Evolutionary conservation across 2,888 invertebrate species (phyloP).

Genomic region (Drosophila nr. fundita): DNA sequence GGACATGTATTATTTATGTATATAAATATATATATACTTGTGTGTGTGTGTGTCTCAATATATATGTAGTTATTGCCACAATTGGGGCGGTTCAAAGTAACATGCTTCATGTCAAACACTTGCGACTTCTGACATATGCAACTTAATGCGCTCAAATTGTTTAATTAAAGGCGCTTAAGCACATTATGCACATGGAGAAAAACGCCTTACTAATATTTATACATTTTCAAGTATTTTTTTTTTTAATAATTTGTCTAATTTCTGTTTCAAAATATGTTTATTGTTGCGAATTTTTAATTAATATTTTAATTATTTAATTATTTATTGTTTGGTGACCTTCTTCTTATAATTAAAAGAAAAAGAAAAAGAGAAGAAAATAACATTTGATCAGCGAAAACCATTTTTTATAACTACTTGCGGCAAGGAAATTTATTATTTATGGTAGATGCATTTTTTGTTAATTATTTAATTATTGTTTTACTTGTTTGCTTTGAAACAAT

Average conservation of each 20-base stretch:
- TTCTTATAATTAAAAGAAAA: neutral
- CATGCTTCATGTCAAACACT: conserved; percentile 71
- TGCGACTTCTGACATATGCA: conserved; percentile 64
- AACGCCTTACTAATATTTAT: neutral
- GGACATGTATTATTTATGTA: conserved; percentile 1
- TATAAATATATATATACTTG: neutral
- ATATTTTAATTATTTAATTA: neutral
- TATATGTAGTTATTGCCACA: conserved; percentile 42
- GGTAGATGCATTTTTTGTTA: fast-evolving
- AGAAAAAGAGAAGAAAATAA: neutral
- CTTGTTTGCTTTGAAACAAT: too few relatives aligned
- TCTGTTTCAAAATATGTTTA: too few relatives aligned
- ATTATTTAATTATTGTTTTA: neutral
- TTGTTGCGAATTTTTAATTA: neutral
- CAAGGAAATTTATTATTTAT: neutral
- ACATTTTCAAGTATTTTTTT: neutral
- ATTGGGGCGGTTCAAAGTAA: conserved; percentile 79
- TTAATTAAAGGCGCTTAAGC: conserved; percentile 67
- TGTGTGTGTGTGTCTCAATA: conserved; percentile 3
- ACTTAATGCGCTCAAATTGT: conserved; percentile 58
- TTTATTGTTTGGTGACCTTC: neutral
- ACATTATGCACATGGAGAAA: neutral
- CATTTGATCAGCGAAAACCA: neutral
- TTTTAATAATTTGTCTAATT: neutral
- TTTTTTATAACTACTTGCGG: neutral